phyloP scores from a whole-genome alignment of 2,113 vertebrate species.

The Aspiorhynchus laticeps region DNA sequence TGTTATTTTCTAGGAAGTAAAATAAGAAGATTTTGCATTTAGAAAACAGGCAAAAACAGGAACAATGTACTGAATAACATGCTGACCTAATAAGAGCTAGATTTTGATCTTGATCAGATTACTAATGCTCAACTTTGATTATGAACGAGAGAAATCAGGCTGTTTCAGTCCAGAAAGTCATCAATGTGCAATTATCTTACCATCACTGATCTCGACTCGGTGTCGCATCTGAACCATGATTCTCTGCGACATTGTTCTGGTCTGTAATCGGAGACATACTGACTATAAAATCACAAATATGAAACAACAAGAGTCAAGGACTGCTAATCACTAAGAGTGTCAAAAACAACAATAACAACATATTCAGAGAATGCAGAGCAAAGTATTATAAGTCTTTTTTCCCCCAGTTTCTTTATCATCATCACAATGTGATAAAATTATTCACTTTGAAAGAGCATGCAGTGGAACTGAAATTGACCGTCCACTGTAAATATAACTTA shows the following conservation, averaged over 20 bases:
- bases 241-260: fast-evolving
- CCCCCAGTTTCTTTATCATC: not conserved
- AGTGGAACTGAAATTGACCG: not conserved
- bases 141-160: not conserved
- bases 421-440: no score
- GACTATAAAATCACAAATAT: not conserved
- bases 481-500: not conserved
- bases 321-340: not conserved
- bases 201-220: not conserved
- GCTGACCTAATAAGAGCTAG: not conserved
- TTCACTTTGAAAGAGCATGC: not conserved
- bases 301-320: not conserved
- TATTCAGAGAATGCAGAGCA: not conserved
- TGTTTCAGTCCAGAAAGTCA: not conserved
- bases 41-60: not conserved
- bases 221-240: not conserved
- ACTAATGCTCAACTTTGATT: not conserved
- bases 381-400: not conserved
- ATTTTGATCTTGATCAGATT: not conserved
- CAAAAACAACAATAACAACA: not conserved
- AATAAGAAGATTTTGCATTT: not conserved
- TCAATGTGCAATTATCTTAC: not conserved
- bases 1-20: not conserved
- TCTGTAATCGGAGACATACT: fast-evolving
- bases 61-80: not conserved